Conservation (phyloP, 2,888 invertebrate genomes). For the Gnatocerus cornutus region DNA sequence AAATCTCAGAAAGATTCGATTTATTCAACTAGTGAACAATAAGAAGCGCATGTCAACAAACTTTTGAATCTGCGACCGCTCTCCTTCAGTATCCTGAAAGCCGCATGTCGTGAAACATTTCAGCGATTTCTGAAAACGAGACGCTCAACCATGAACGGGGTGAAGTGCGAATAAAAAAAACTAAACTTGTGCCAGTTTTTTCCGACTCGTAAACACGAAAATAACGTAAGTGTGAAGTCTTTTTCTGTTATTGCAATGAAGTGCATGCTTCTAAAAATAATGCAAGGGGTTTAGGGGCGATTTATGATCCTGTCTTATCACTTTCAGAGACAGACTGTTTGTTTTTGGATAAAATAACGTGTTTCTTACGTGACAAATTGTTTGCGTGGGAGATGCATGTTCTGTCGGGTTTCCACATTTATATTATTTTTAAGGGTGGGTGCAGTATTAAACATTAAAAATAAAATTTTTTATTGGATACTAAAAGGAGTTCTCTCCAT, state of each 20-base stretch:
- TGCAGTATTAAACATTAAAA: no score
- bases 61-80: constrained; percentile 44
- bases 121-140: constrained; percentile 7
- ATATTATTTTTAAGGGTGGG: no score
- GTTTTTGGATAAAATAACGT: no score
- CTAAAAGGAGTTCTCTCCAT: no score
- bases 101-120: constrained; percentile 36
- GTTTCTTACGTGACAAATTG: no score
- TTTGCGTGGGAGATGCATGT: no score
- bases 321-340: no score
- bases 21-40: constrained; percentile 20
- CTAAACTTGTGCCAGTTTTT: constrained; percentile 10
- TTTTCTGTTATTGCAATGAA: background rate
- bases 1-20: constrained; percentile 4
- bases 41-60: constrained; percentile 48
- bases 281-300: no score
- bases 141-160: constrained; percentile 4
- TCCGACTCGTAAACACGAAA: background rate
- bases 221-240: constrained; percentile 7
- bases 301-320: no score
- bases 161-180: constrained; percentile 21
- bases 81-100: constrained; percentile 49
- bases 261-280: no score
- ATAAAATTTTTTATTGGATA: no score
- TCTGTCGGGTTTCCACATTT: no score